Base-by-base conservation (phyloP, 2,797 vertebrate genomes). In the Ataeniobius toweri region DNA sequence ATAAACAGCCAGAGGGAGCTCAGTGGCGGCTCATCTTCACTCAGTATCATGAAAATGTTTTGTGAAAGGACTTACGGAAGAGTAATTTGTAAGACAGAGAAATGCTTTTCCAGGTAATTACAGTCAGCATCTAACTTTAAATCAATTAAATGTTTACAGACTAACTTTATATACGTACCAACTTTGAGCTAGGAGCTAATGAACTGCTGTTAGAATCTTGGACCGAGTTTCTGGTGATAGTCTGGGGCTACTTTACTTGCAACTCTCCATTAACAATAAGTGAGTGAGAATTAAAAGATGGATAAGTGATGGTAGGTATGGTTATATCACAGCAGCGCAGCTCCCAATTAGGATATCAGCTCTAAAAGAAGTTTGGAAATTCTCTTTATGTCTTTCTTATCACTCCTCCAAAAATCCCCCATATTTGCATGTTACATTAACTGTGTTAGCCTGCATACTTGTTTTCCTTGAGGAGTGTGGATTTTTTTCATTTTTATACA, bases 111-210 rank as follows among this genome's bases (percentile, higher is more conserved):
- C 26, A 28, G 5, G 14, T 61, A 26, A 28, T 61, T 31, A 13
- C 58, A 61, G 44, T 28, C 12, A 31, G 26, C 28, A 6, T 61
- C 58, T 61, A 16, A 61, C 26, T 16, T 6, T 61, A 61, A 59
- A 26, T 26, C n/a, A 28, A 59, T 28, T 59, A 59, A 58, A 58
- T 26, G n/a, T 58, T 58, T 58, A 10, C 10, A 58, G 56, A 26
- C 56, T n/a, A 58, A 26, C 56, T 12, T 58, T 13, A 13, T 26
- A n/a, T 26, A 26, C 26, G 10, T 58, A 58, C 56, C 12, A 58
- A 58, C 56, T n/a, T 58, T 58, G n/a, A 58, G n/a, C 56, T 58
- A 58, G n/a, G 56, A 58, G 56, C 56, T 26, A 58, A 58, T 58
- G 56, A 58, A 58, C 56, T 12, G 26, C 56, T 26, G 10, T 13